A percentile compares a stretch with the other conserved stretches of the same genome.
These are phyloP conservation scores for Cyaniris semiargus DNA, from an alignment of 2,888 invertebrate genomes.

Conservation along the genomic window DNA sequence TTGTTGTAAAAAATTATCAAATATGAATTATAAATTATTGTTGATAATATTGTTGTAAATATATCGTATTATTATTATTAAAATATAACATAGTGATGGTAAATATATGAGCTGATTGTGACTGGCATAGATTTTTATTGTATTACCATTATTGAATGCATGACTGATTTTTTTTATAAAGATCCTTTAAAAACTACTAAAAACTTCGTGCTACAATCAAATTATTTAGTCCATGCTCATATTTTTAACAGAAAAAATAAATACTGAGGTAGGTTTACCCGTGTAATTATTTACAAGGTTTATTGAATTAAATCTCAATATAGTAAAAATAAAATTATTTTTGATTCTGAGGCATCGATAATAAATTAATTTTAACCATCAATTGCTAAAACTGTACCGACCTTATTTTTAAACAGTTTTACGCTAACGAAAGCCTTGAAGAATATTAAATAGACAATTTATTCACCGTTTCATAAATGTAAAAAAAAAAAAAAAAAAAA, in stretches of 20 bases:
- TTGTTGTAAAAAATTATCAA: slow-evolving; percentile 41
- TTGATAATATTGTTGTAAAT: slow-evolving; percentile 74
- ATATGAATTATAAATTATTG: slow-evolving; percentile 52
- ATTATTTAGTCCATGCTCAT: not conserved
- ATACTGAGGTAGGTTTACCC: too few relatives aligned
- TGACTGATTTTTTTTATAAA: not conserved
- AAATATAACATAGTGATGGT: slow-evolving; percentile 53
- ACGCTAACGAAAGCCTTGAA: too few relatives aligned
- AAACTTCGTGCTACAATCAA: not conserved
- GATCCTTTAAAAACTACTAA: not conserved
- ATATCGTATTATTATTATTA: slow-evolving; percentile 43
- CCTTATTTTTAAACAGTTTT: too few relatives aligned
- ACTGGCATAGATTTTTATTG: slow-evolving; percentile 47
- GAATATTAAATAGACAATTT: too few relatives aligned
- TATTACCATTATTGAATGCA: slow-evolving; percentile 12
- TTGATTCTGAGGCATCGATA: too few relatives aligned
- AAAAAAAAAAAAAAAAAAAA: not conserved
- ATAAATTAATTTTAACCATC: too few relatives aligned
- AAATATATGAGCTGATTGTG: slow-evolving; percentile 46
- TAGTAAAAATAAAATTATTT: too few relatives aligned
- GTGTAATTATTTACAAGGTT: too few relatives aligned
- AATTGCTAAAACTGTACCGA: too few relatives aligned
- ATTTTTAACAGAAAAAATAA: not conserved
- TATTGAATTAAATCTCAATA: too few relatives aligned
- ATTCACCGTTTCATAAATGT: not conserved